Evolutionary conservation across 2,888 invertebrate genomes (phyloP), one percentile per base, ranked within the genome.

Genomic region (Sesia apiformis): DNA sequence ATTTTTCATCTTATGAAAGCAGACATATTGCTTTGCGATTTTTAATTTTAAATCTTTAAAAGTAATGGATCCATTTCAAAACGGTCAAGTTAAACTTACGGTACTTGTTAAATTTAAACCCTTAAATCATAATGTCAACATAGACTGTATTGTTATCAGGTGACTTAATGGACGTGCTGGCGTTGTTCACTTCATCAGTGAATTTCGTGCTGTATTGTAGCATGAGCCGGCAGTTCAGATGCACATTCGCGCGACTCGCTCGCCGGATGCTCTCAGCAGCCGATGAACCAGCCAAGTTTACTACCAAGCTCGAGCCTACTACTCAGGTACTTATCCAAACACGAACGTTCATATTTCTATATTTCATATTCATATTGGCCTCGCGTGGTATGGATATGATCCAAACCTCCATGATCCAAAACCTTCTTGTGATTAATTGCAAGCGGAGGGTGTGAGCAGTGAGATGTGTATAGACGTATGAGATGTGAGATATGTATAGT

Each of bases 191-290:
- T 76, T 96, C 97, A 7, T 95, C 96, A 43, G 96, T 97, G 59
- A 98, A 97, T 86, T 98, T 98, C 86, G 95, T 97, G 61, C 71
- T 88, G 53, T 98, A 98, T 90, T 97, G 97, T 87, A 93, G 95
- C 62, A 98, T 98, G 97, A 96, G 96, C 61, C 91, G 95, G 38
- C 97, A 97, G 86, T 98, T 98, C 81, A 92, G 97, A 3, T 92
- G 92, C 61, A 95, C 95, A 0, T 95, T 96, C 76, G 92, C 93
- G 38, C 88, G 93, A 58, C 91, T 96, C 40, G 97, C 97, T 72
- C 90, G 92, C 0, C 65, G 86, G 3, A 67, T 86, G 72, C 63
- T 89, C 38, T 85, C 82, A 3, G 75, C 83, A 0, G 56, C 82
- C 0, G 86, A 81, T 40, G 86, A 87, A 52, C 85, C 88, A 0